Evolutionary conservation across 2,113 vertebrate species (phyloP), one percentile per base, ranked within the genome.

Genomic region (Podiceps cristatus): DNA sequence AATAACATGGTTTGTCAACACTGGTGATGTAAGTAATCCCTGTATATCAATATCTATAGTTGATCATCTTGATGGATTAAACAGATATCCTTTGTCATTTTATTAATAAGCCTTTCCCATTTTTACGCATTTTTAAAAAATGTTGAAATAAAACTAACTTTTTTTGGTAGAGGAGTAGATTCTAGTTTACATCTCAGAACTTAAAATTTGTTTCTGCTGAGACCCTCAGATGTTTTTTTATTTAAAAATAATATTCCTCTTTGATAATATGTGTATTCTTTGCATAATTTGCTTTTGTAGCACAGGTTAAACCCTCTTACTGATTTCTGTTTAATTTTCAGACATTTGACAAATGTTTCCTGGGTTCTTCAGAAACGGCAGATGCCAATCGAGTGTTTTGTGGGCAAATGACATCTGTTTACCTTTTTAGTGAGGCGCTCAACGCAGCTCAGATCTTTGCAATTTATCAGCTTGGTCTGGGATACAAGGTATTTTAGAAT

Each of bases 331-430:
- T 97, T 64, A n/a, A 42, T 93, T 96, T 91, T 59, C 97, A 99
- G 99, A 99, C 99, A 1, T 99, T 99, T 98, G 99, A 99, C 98
- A 99, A 99, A 95, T 99, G 99, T 98, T 99, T 99, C 98, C 98
- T 99, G 97, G 99, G 99, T 44, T 99, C 99, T 6, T 99, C 99
- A 22, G 99, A 99, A 98, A 99, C 99, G 17, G 99, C 99, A 35
- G 99, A 99, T 92, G 99, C 98, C 88, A 99, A 99, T 93, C 98
- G 99, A 59, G 99, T 99, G 66, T 99, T 99, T 96, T 99, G 99
- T 92, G 99, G 99, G 56, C 99, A 99, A 97, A 99, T 99, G 99
- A 99, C 99, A 53, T 99, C 99, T 3, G 99, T 99, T 93, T 99
- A 99, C 97, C 98, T 99, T 94, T 99, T 99, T 58, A 99, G 98